Conservation (phyloP, 2,797 vertebrate species). For the Amblyopsis hoosieri region DNA sequence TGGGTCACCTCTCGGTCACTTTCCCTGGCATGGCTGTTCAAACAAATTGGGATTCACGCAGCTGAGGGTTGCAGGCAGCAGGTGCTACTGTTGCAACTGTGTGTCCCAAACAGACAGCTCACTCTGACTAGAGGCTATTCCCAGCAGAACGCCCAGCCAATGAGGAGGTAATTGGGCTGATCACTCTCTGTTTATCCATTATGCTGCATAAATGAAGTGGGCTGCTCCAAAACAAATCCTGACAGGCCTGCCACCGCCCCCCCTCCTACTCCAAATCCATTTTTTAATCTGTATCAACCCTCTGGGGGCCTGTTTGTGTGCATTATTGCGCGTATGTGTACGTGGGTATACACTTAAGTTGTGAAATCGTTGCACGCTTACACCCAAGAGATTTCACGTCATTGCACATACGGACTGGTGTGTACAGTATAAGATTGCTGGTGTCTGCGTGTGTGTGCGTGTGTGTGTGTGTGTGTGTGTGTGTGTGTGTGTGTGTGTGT, state of each 20-base stretch:
- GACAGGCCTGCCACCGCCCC: constrained; percentile 56
- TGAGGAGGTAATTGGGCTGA: constrained; percentile 77
- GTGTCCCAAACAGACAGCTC: constrained; percentile 54
- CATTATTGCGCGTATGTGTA: constrained; percentile 7
- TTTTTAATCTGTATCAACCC: constrained; percentile 70
- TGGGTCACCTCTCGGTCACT: constrained; percentile 48
- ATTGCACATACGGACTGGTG: too few species aligned
- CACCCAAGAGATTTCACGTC: too few species aligned
- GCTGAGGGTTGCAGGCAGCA: constrained; percentile 65
- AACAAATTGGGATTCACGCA: constrained; percentile 70
- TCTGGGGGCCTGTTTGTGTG: constrained; percentile 26
- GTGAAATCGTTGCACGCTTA: too few species aligned
- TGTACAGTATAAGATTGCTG: too few species aligned
- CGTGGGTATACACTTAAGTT: background rate
- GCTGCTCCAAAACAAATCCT: constrained; percentile 62
- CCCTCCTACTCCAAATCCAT: constrained; percentile 59
- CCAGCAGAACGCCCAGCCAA: constrained; percentile 61
- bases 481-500: background rate
- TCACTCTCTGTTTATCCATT: constrained; percentile 76
- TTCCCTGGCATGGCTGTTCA: constrained; percentile 57
- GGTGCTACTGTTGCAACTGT: constrained; percentile 64
- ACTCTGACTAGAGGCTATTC: constrained; percentile 59
- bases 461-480: background rate
- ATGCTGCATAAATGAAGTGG: constrained; percentile 72
- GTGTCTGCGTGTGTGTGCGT: background rate